phyloP scores from a whole-genome alignment of 2,888 invertebrate species.

The Oasisia sp. region DNA sequence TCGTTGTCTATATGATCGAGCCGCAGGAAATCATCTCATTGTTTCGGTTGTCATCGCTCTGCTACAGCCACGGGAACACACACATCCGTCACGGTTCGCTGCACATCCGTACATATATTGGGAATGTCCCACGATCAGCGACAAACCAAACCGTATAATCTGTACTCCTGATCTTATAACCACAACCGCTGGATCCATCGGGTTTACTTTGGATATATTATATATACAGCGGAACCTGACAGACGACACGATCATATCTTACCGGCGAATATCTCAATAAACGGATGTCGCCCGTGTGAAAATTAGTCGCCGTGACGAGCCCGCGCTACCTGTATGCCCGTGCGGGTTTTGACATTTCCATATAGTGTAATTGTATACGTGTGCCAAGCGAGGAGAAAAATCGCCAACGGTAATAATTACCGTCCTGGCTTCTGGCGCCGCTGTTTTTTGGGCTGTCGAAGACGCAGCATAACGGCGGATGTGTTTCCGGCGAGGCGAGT shows the following conservation, averaged over 20 bases:
- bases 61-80: not conserved
- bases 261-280: not conserved
- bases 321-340: not conserved
- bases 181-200: not conserved
- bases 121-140: not conserved
- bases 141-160: not conserved
- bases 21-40: not conserved
- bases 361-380: not conserved
- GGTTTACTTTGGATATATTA: not conserved
- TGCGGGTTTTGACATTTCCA: not conserved
- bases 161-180: not conserved
- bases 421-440: not conserved
- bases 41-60: not conserved
- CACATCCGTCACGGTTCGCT: not conserved
- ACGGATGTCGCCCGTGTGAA: not conserved
- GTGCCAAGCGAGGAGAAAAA: not conserved
- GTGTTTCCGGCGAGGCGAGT: not conserved
- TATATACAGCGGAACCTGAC: not conserved
- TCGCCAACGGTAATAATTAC: constrained; percentile 10
- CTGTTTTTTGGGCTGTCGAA: constrained; percentile 1
- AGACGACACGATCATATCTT: not conserved
- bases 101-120: not conserved
- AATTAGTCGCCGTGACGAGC: not conserved
- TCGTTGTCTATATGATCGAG: not conserved
- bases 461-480: not conserved